A percentile compares a stretch with the other conserved stretches of the same genome.
phyloP scores from a whole-genome alignment of 2,797 vertebrate genomes.

The Chelon labrosus region DNA sequence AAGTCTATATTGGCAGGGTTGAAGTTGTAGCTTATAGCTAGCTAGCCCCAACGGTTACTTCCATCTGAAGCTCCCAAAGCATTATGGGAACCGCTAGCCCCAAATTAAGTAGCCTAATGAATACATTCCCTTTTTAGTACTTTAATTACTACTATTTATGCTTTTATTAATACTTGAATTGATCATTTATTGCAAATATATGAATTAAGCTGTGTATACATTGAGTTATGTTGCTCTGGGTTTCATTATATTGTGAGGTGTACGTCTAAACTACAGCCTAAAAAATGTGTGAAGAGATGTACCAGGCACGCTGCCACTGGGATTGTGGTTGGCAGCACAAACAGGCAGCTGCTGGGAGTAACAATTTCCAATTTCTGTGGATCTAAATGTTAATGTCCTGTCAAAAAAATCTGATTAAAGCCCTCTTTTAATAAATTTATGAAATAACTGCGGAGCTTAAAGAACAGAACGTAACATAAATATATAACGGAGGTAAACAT shows the following conservation, averaged over 20 bases:
- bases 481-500: too few species aligned
- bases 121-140: too few species aligned
- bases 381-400: slow-evolving; percentile 17
- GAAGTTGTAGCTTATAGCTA: not conserved
- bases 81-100: slow-evolving; percentile 1
- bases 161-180: too few species aligned
- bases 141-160: too few species aligned
- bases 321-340: slow-evolving; percentile 46
- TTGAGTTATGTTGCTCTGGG: too few species aligned
- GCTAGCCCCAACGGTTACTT: too few species aligned
- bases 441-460: not conserved
- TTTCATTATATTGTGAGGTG: slow-evolving; percentile 12
- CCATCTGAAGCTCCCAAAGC: not conserved
- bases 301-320: slow-evolving; percentile 49
- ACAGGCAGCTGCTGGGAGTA: slow-evolving; percentile 49
- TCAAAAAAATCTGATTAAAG: slow-evolving; percentile 16
- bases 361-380: slow-evolving; percentile 42
- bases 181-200: too few species aligned
- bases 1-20: too few species aligned
- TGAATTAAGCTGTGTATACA: too few species aligned
- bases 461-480: too few species aligned
- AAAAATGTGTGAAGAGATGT: slow-evolving; percentile 51
- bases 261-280: slow-evolving; percentile 24
- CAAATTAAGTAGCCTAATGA: not conserved
- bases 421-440: too few species aligned